Base-by-base conservation (phyloP, 2,888 invertebrate genomes). In the Andrena flavipes region DNA sequence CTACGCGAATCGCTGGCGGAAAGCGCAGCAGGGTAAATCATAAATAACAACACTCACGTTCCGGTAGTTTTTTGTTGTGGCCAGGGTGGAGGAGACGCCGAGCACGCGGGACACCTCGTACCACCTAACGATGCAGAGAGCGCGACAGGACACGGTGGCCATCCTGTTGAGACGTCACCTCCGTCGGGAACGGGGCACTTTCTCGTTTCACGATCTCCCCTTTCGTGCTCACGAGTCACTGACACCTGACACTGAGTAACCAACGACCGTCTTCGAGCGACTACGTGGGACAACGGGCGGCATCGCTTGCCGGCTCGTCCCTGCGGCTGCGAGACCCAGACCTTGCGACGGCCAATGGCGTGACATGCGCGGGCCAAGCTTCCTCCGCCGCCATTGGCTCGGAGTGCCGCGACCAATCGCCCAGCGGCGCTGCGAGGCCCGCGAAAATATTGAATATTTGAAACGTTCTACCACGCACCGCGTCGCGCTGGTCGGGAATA, bases 141-240 rank as follows among this genome's bases (percentile, higher is more conserved):
- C 88, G 65, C 92, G 91, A 84, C 90, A 91, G 84, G 91, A 91
- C 49, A 90, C 91, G 85, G 91, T 91, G 85, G 92, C 92, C 93
- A 93, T 93, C 59, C 69, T 80, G n/a, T 69, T 59, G 13, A 49
- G 35, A 62, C 20, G 48, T 56, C 10, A 56, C n/a, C 26, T 63
- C 42, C 60, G 76, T 68, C 6, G 35, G n/a, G 60, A 60, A 60
- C 67, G 29, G 35, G 30, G 48, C 65, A 76, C 70, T 68, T 42
- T 60, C 16, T 7, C 35, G 33, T 56, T n/a, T 10, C 16, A 1
- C 23, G 35, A 8, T 6, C 13, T 13, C 26, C 33, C 20, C n/a
- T 29, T 33, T 29, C 29, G 26, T 76, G 64, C 70, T 59, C 81
- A 56, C 87, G 71, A 81, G 33, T 71, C 83, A 83, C 81, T 76